Conservation (phyloP, 2,113 vertebrate genomes). For the Eira barbara region DNA sequence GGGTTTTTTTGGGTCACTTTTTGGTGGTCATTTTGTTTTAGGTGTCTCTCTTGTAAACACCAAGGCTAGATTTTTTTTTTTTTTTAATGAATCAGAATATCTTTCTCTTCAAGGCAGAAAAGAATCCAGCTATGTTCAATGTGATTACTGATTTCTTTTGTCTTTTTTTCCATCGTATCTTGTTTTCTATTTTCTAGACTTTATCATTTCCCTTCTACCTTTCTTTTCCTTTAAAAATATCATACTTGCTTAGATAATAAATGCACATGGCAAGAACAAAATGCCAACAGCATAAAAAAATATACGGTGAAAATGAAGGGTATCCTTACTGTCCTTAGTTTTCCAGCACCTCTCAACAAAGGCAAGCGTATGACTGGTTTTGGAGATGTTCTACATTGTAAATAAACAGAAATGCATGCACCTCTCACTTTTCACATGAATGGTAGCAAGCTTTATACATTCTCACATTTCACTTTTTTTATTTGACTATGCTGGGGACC, state of each 20-base stretch:
- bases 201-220: not conserved
- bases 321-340: not conserved
- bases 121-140: not conserved
- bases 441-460: not conserved
- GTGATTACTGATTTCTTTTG: not conserved
- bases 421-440: not conserved
- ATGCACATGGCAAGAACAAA: not conserved
- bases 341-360: not conserved
- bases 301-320: not conserved
- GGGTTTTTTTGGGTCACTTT: not conserved
- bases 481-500: not conserved
- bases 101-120: not conserved
- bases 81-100: not conserved
- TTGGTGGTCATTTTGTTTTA: not conserved
- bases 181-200: not conserved
- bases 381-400: not conserved
- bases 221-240: not conserved
- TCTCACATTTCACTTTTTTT: not conserved
- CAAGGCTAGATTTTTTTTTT: not conserved
- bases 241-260: not conserved
- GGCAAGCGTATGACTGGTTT: not conserved
- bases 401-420: not conserved
- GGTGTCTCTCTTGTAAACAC: not conserved
- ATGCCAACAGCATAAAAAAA: not conserved
- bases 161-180: not conserved